phyloP scores from a whole-genome alignment of 2,797 vertebrate genomes.

The Xenentodon cancila region DNA sequence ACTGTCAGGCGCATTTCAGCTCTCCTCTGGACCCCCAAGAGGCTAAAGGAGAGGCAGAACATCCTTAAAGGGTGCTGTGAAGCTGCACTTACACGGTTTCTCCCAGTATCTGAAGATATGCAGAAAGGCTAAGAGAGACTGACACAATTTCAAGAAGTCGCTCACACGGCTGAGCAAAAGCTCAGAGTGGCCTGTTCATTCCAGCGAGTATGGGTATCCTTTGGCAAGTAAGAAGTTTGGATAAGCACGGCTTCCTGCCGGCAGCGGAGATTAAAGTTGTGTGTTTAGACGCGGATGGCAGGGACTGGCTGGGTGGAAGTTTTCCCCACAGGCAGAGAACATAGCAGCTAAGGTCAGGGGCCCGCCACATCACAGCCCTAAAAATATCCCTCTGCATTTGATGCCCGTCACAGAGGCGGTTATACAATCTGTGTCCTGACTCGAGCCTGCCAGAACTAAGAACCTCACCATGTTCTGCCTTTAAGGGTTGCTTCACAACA shows the following conservation, averaged over 20 bases:
- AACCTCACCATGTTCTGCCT: constrained; percentile 63
- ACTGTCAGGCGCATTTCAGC: constrained; percentile 69
- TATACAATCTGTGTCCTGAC: constrained; percentile 71
- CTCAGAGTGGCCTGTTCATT: constrained; percentile 62
- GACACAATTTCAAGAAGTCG: constrained; percentile 67
- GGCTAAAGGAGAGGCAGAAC: constrained; percentile 63
- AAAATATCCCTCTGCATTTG: constrained; percentile 76
- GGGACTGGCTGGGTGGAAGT: constrained; percentile 63
- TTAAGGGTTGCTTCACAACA: constrained; percentile 58
- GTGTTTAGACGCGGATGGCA: constrained; percentile 67
- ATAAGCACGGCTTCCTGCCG: constrained; percentile 69
- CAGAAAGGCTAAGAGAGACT: constrained; percentile 62
- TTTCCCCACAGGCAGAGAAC: constrained; percentile 65
- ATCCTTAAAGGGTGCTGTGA: constrained; percentile 62
- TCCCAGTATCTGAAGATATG: constrained; percentile 56
- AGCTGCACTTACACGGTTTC: constrained; percentile 49
- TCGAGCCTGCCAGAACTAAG: constrained; percentile 63
- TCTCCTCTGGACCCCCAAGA: constrained; percentile 54
- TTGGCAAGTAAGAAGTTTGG: constrained; percentile 71
- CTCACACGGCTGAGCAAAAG: constrained; percentile 55
- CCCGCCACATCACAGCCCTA: constrained; percentile 75
- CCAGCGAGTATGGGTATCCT: constrained; percentile 68
- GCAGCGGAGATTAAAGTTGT: constrained; percentile 73
- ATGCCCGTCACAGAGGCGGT: constrained; percentile 72
- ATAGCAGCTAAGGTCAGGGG: constrained; percentile 73